Percentiles rank a stretch among this genome's conserved stretches.
These are phyloP conservation scores for Panthera tigris DNA, from an alignment of 2,113 vertebrate species.

Conservation along the genomic window DNA sequence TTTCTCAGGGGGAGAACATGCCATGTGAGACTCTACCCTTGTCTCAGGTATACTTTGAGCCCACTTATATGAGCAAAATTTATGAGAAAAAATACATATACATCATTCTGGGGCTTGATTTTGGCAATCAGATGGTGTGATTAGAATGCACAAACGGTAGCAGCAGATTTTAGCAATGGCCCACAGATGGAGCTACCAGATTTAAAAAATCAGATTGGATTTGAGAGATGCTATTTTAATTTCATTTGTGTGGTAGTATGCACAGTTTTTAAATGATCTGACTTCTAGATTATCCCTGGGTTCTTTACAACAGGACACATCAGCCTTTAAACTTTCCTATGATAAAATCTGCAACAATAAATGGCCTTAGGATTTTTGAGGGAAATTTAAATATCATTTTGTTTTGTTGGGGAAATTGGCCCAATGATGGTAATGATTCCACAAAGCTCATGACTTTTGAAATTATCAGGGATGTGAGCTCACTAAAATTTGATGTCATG, in stretches of 20 bases:
- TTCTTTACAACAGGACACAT: neutral
- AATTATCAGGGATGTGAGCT: neutral
- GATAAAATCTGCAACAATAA: neutral
- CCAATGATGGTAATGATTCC: neutral
- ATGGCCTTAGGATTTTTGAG: neutral
- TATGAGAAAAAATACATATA: slow-evolving; percentile 56
- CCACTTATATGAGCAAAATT: slow-evolving; percentile 60
- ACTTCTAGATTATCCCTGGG: neutral
- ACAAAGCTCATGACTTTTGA: neutral
- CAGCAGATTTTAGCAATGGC: slow-evolving; percentile 18
- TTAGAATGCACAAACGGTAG: neutral
- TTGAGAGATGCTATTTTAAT: neutral
- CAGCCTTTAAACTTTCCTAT: neutral
- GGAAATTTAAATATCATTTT: neutral
- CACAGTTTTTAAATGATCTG: slow-evolving; percentile 14
- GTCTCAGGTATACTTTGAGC: slow-evolving; percentile 25
- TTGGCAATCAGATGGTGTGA: neutral
- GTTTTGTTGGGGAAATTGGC: neutral
- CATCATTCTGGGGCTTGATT: neutral
- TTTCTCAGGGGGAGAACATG: slow-evolving; percentile 54
- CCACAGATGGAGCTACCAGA: slow-evolving; percentile 41
- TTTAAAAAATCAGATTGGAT: neutral
- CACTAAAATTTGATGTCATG: neutral
- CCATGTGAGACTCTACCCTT: slow-evolving; percentile 20
- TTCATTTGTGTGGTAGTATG: neutral